A percentile compares a stretch with the other conserved stretches of the same genome.
These are phyloP conservation scores for Xanthostigma xanthostigma DNA, from an alignment of 2,888 invertebrate species.

Conservation along the genomic window DNA sequence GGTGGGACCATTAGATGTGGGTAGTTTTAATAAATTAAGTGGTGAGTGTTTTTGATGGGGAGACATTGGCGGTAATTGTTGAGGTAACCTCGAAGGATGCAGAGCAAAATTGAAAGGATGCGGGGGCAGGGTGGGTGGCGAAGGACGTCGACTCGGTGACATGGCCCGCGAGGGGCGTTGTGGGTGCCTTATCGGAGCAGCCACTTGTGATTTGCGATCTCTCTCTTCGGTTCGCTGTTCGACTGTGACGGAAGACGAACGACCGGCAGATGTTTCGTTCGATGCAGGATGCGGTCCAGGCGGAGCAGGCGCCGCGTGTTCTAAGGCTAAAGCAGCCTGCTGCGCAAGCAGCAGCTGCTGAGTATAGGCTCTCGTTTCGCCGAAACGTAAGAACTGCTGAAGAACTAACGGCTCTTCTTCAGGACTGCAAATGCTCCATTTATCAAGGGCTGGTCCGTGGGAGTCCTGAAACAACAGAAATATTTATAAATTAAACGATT, in stretches of 20 bases:
- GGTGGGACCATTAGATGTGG: slow-evolving; percentile 32
- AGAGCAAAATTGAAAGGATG: slow-evolving; percentile 28
- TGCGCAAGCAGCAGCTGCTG: slow-evolving; percentile 47
- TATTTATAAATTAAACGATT: background rate
- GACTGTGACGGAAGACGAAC: slow-evolving; percentile 5
- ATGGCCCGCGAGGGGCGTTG: slow-evolving; percentile 35
- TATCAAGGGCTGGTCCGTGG: slow-evolving; percentile 67
- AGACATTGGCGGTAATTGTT: slow-evolving; percentile 29
- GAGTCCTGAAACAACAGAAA: slow-evolving; percentile 54
- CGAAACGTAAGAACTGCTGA: slow-evolving; percentile 81
- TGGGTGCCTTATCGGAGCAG: slow-evolving; percentile 18
- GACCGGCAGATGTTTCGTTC: slow-evolving; percentile 8
- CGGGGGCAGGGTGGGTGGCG: slow-evolving; percentile 37
- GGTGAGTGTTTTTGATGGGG: slow-evolving; percentile 30
- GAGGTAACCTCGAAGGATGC: slow-evolving; percentile 7
- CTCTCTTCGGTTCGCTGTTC: slow-evolving; percentile 39
- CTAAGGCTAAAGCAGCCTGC: slow-evolving; percentile 39
- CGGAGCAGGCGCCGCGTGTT: slow-evolving; percentile 31
- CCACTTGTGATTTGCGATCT: slow-evolving; percentile 2
- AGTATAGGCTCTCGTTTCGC: slow-evolving; percentile 73
- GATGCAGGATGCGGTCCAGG: slow-evolving; percentile 19
- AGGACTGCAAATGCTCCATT: slow-evolving; percentile 75
- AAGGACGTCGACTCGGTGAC: slow-evolving; percentile 53
- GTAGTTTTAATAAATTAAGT: slow-evolving; percentile 31
- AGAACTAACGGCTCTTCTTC: slow-evolving; percentile 85